Evolutionary conservation across 92 coral and sea anemone genomes (phyloP).

Genomic region (Zoanthus solanderi): DNA sequence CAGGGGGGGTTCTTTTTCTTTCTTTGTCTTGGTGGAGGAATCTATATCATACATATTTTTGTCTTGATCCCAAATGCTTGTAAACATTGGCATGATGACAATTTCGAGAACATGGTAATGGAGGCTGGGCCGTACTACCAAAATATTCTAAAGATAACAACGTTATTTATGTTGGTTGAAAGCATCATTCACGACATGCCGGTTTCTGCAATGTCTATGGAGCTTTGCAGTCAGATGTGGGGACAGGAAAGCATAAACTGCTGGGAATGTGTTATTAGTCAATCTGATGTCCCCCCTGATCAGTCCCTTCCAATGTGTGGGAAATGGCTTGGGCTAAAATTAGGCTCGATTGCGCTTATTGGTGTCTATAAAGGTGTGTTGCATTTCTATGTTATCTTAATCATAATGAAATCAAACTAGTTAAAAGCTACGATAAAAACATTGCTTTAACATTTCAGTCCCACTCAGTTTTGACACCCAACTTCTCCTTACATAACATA

Average conservation of each 20-base stretch:
- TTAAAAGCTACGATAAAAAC: too few relatives aligned
- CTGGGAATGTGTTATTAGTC: conserved; percentile 88
- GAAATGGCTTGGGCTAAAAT: conserved; percentile 86
- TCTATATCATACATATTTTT: conserved; percentile 76
- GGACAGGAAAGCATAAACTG: conserved; percentile 89
- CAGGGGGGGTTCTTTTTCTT: conserved; percentile 89
- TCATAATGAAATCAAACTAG: too few relatives aligned
- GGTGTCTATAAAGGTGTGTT: conserved; percentile 91
- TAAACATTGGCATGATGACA: conserved; percentile 84
- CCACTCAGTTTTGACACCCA: too few relatives aligned
- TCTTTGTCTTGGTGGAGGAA: conserved; percentile 83
- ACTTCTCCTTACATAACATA: too few relatives aligned
- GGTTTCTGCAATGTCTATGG: conserved; percentile 85
- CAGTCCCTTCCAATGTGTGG: conserved; percentile 74
- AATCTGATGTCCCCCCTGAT: conserved; percentile 63
- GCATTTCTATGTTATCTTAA: too few relatives aligned
- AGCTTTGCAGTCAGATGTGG: conserved; percentile 97
- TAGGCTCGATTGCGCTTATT: conserved; percentile 91
- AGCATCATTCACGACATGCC: conserved; percentile 94
- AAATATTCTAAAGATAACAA: conserved; percentile 86
- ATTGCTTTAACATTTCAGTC: too few relatives aligned
- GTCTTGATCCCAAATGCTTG: conserved; percentile 89
- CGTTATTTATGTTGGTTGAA: conserved; percentile 76
- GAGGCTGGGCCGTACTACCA: conserved; percentile 86
- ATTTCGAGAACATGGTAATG: conserved; percentile 80